Percentiles rank a stretch among this genome's conserved stretches.
These are phyloP conservation scores for Sylvicola fuscatus DNA, from an alignment of 2,888 invertebrate genomes.

Conservation along the genomic window DNA sequence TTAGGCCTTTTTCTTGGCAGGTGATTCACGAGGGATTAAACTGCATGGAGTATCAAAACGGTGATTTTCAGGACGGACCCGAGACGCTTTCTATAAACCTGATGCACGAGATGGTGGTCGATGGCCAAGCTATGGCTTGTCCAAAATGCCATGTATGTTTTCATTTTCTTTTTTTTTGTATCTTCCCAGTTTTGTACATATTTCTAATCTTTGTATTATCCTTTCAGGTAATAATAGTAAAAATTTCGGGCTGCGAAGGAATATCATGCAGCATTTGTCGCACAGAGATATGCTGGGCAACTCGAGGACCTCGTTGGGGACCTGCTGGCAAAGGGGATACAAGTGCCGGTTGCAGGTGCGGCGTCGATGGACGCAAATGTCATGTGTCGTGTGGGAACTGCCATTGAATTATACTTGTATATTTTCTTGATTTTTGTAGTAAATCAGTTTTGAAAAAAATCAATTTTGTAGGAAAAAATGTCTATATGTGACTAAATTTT, in stretches of 20 bases:
- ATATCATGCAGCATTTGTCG: constrained; percentile 78
- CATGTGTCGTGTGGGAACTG: constrained; percentile 13
- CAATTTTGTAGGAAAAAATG: no score
- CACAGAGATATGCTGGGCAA: constrained; percentile 89
- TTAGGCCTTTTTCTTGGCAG: constrained; percentile 20
- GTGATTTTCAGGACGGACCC: constrained; percentile 42
- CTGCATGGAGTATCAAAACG: constrained; percentile 61
- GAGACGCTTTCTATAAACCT: constrained; percentile 58
- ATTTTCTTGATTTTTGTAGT: no score
- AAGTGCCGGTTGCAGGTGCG: constrained; percentile 11
- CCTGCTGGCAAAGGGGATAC: constrained; percentile 12
- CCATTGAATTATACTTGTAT: no score
- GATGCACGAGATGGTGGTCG: constrained; percentile 56
- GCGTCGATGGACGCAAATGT: constrained; percentile 11
- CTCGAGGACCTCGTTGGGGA: constrained; percentile 33
- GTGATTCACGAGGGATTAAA: constrained; percentile 59
- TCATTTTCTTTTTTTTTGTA: no score
- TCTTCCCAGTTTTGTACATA: no score
- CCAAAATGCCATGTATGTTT: constrained; percentile 68
- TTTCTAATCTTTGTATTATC: no score
- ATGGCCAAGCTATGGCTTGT: constrained; percentile 72
- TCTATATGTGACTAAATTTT: no score
- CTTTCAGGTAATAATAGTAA: constrained; percentile 42
- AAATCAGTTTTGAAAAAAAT: no score
- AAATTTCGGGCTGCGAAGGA: constrained; percentile 92